Percentiles rank a stretch among this genome's conserved stretches.
These are phyloP conservation scores for Drosophila punjabiensis DNA, from an alignment of 1,140 invertebrate genomes.

Conservation along the genomic window DNA sequence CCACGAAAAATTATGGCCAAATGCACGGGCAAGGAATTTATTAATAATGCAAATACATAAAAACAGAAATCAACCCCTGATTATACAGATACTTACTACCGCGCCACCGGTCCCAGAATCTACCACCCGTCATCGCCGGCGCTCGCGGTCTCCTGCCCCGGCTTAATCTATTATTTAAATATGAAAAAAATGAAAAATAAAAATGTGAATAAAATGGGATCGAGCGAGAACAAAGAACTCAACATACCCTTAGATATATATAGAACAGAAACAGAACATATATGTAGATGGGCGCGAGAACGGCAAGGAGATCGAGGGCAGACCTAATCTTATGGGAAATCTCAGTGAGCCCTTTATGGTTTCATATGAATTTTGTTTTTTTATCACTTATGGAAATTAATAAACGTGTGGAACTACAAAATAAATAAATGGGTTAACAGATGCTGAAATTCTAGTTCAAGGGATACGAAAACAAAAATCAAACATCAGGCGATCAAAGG, in stretches of 20 bases:
- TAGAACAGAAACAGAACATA: not conserved
- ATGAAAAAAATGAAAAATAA: conserved; percentile 79
- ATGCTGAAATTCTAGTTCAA: not conserved
- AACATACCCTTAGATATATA: conserved; percentile 45
- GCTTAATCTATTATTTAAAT: conserved; percentile 83
- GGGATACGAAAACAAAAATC: not conserved
- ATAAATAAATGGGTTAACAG: conserved; percentile 20
- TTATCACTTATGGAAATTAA: conserved; percentile 14
- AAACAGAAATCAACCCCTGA: conserved; percentile 83
- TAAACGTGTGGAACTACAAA: not conserved
- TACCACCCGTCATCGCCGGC: conserved; percentile 47
- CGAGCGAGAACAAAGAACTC: conserved; percentile 32
- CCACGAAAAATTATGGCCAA: conserved; percentile 69
- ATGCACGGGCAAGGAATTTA: conserved; percentile 80
- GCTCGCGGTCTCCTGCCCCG: conserved; percentile 39
- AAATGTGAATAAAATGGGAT: conserved; percentile 59
- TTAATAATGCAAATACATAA: conserved; percentile 84
- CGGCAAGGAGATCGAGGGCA: conserved; percentile 8
- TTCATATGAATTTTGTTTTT: not conserved
- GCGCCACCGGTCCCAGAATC: conserved; percentile 26
- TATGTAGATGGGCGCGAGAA: not conserved
- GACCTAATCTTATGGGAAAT: conserved; percentile 17
- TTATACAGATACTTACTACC: conserved; percentile 79
- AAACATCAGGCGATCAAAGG: not conserved
- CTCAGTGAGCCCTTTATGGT: not conserved